A percentile compares a stretch with the other conserved stretches of the same genome.
These are phyloP conservation scores for Mongoloraphidia duomilia DNA, from an alignment of 2,888 invertebrate species.

Conservation along the genomic window DNA sequence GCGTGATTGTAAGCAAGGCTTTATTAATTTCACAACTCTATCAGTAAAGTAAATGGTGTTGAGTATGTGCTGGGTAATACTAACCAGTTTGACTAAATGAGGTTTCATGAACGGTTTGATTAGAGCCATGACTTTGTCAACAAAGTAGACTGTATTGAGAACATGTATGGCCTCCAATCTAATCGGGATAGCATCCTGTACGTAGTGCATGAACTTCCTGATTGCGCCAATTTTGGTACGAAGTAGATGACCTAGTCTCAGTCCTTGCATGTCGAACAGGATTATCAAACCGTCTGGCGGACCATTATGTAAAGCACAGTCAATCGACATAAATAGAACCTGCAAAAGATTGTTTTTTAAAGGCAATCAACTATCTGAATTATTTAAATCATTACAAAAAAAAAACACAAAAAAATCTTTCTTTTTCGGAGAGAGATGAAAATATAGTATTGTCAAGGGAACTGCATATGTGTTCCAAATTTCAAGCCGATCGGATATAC, in stretches of 20 bases:
- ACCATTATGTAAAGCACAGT: slow-evolving; percentile 38
- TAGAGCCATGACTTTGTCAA: slow-evolving; percentile 32
- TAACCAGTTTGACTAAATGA: slow-evolving; percentile 30
- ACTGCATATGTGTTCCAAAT: too few species aligned
- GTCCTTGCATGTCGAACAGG: slow-evolving; percentile 53
- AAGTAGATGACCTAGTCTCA: slow-evolving; percentile 31
- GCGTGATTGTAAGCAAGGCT: too few species aligned
- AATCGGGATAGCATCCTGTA: slow-evolving; percentile 54
- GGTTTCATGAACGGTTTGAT: slow-evolving; percentile 33
- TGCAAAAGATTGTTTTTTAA: too few species aligned
- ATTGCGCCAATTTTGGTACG: slow-evolving; percentile 25
- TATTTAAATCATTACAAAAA: too few species aligned
- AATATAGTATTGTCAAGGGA: too few species aligned
- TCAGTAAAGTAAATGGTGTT: too few species aligned
- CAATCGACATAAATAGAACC: slow-evolving; percentile 19
- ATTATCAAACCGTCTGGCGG: slow-evolving; percentile 51
- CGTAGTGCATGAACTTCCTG: slow-evolving; percentile 47
- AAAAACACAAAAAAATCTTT: too few species aligned
- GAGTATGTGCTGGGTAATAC: not conserved
- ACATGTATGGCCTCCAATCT: slow-evolving; percentile 51
- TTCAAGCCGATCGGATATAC: too few species aligned
- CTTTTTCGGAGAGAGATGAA: too few species aligned
- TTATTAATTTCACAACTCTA: too few species aligned
- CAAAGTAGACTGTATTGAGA: slow-evolving; percentile 38
- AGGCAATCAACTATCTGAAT: too few species aligned